Conservation (phyloP, 30 jellyfish, hydroid and myxozoan species). For the Hydractinia symbiolongicarpus region DNA sequence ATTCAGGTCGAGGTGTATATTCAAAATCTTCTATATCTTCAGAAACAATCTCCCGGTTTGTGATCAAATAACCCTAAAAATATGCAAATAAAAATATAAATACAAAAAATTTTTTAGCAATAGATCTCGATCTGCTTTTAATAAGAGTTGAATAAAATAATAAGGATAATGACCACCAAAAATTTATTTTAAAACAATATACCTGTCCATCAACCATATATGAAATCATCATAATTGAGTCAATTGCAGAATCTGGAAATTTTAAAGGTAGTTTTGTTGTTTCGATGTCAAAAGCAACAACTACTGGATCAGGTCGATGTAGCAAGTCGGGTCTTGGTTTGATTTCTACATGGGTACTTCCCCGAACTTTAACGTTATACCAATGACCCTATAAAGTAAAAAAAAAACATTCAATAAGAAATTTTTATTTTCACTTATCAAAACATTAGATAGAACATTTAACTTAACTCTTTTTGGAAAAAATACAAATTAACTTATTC, state of each 20-base stretch:
- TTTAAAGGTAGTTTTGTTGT: constrained; percentile 86
- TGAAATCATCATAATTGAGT: constrained; percentile 93
- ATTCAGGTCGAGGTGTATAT: constrained; percentile 95
- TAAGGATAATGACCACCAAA: too few relatives aligned
- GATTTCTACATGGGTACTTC: constrained; percentile 63
- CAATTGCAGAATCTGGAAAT: constrained; percentile 91
- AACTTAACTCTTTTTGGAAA: too few relatives aligned
- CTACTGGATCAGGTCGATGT: constrained; percentile 93
- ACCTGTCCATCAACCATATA: constrained; percentile 97
- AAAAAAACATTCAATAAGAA: background rate
- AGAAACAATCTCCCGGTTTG: constrained; percentile 85
- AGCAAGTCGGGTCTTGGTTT: constrained; percentile 68
- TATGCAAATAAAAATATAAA: background rate
- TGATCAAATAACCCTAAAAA: constrained; percentile 79
- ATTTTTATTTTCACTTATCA: too few relatives aligned
- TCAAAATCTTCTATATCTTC: constrained; percentile 96
- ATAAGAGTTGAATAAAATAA: background rate
- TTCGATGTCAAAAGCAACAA: constrained; percentile 92
- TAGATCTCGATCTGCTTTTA: background rate
- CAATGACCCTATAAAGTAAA: constrained; percentile 70
- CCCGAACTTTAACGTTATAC: constrained; percentile 64
- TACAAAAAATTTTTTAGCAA: background rate
- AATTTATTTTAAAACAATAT: background rate
- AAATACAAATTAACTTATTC: too few relatives aligned
- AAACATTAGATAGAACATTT: too few relatives aligned